Conservation (phyloP, 2,113 vertebrate species). For the Mus spicilegus region DNA sequence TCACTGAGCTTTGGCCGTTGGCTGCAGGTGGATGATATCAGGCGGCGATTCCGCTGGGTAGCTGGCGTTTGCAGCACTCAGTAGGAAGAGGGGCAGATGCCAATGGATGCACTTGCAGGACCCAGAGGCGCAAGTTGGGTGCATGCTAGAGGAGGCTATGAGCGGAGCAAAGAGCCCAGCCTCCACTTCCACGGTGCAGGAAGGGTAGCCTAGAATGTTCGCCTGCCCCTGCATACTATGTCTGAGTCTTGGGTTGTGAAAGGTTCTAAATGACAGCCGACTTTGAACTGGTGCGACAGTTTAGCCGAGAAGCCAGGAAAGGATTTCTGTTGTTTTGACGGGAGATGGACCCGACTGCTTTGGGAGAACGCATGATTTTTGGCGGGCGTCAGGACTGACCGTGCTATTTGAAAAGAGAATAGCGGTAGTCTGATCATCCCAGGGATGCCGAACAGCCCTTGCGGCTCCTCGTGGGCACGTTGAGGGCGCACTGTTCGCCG, state of each 20-base stretch:
- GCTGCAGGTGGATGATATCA: constrained; percentile 76
- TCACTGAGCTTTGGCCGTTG: neutral
- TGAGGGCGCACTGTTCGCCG: rapidly evolving
- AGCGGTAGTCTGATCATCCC: neutral
- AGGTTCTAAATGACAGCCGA: neutral
- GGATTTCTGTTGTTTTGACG: neutral
- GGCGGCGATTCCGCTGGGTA: neutral
- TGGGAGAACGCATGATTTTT: neutral
- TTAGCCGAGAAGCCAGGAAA: neutral
- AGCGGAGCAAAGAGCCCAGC: neutral
- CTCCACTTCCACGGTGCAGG: neutral
- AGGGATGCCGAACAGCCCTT: neutral
- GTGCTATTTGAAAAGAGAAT: constrained; percentile 57
- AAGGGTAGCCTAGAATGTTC: neutral
- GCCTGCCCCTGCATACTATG: neutral
- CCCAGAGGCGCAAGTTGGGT: constrained; percentile 34
- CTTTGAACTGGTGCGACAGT: neutral
- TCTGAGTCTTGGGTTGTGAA: neutral
- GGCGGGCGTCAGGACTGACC: neutral
- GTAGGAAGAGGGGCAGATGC: neutral
- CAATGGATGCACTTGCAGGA: neutral
- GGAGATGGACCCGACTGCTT: neutral
- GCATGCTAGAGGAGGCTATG: neutral
- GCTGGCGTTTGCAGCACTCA: neutral
- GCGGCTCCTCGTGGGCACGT: neutral